phyloP scores from a whole-genome alignment of 2,888 invertebrate species.

The Calameuta idolon region DNA sequence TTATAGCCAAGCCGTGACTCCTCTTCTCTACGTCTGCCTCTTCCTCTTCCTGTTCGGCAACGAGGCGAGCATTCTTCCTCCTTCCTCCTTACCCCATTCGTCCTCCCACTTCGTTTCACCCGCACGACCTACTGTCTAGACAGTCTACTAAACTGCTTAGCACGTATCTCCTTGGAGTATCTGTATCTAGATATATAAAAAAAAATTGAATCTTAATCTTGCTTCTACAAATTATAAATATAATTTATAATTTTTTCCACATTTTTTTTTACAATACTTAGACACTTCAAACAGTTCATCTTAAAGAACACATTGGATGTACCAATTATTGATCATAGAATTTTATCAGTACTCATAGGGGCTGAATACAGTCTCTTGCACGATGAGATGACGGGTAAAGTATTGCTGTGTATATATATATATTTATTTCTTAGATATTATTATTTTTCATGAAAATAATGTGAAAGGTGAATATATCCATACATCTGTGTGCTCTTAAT shows the following conservation, averaged over 20 bases:
- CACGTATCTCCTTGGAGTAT: not conserved
- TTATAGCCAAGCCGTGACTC: conserved; percentile 62
- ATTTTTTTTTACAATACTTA: not conserved
- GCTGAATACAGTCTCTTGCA: too few species aligned
- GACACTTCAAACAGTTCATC: not conserved
- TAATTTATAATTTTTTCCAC: not conserved
- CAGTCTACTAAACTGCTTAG: not conserved
- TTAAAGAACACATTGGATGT: not conserved
- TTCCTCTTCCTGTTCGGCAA: conserved; percentile 31
- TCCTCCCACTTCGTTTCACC: conserved; percentile 8
- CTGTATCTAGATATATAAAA: not conserved
- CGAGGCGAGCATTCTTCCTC: conserved; percentile 16
- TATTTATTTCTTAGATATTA: not conserved
- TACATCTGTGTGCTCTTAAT: not conserved
- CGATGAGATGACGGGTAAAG: too few species aligned
- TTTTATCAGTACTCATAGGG: too few species aligned
- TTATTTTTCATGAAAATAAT: not conserved
- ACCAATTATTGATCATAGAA: too few species aligned
- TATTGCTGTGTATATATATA: not conserved
- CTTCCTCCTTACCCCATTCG: conserved; percentile 10
- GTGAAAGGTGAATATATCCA: not conserved
- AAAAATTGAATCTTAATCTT: not conserved
- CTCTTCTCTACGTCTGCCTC: conserved; percentile 45
- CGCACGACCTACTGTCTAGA: not conserved
- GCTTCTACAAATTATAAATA: not conserved